Percentiles rank a stretch among this genome's conserved stretches.
Conservation (phyloP, 1,140 invertebrate species). For the Drosophila burlai region DNA sequence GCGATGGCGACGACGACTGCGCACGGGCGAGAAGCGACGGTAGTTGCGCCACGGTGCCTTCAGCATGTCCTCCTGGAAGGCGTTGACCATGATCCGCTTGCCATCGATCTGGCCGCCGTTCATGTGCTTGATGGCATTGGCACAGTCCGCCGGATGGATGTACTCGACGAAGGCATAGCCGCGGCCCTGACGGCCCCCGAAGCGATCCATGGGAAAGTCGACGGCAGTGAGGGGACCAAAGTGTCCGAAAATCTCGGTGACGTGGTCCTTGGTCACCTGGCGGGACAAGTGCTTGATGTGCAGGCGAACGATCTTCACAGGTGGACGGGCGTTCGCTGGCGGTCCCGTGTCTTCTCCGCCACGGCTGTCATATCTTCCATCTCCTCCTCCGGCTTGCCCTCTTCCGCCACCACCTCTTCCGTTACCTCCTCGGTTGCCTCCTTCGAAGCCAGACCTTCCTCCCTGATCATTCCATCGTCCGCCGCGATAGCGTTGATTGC, state of each 20-base stretch:
- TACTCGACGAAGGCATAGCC: slow-evolving; percentile 67
- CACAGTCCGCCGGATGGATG: slow-evolving; percentile 44
- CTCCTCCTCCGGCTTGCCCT: background rate
- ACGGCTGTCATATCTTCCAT: background rate
- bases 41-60: slow-evolving; percentile 42
- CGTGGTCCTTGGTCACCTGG: slow-evolving; percentile 57
- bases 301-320: slow-evolving; percentile 29
- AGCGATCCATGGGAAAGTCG: slow-evolving; percentile 56
- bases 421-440: background rate
- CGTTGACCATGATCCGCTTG: slow-evolving; percentile 44
- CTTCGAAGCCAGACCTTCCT: background rate
- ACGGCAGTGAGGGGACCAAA: slow-evolving; percentile 55
- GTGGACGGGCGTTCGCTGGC: background rate
- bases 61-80: slow-evolving; percentile 48
- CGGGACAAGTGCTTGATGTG: slow-evolving; percentile 58
- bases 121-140: slow-evolving; percentile 55
- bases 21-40: slow-evolving; percentile 47
- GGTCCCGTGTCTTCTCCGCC: background rate
- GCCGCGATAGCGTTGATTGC: background rate
- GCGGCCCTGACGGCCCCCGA: slow-evolving; percentile 17
- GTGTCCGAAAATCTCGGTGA: slow-evolving; percentile 60
- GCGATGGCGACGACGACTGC: background rate
- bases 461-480: background rate
- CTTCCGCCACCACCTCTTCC: background rate
- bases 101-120: slow-evolving; percentile 61